Base-by-base conservation (phyloP, 37 sponge, comb jelly and placozoan species). In the Theonella swinhoei region DNA sequence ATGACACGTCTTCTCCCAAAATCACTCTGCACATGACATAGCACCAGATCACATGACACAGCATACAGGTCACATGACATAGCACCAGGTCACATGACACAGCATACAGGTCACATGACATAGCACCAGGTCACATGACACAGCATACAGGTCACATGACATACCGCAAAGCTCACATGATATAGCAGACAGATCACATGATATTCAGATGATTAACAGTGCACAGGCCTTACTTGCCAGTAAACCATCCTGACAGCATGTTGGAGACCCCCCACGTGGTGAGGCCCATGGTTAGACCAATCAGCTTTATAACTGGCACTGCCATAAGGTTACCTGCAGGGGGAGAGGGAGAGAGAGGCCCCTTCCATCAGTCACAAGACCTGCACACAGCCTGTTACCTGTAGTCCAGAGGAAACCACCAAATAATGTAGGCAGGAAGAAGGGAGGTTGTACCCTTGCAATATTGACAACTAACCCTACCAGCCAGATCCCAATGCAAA, bases 401-500 rank as follows among this genome's bases (percentile, higher is more conserved):
- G 88, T 94, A 30, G 88, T 76, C 96, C 96, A 95, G 19, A 87
- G 32, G 22, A 77, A 43, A 1, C 93, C 96, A 4, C 96, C 96
- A 1, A 95, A 3, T 23, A 91, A 14, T 24, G 88, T 61, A 24
- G 84, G 88, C n/a, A 80, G 39, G 65, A 85, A 89, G 76, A 95
- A 88, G 9, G 90, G 89, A 0, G 92, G 90, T 33, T 79, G 86
- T 2, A 85, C 23, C 8, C 59, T 82, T 42, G 80, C 61, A 37
- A 87, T 41, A 76, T 95, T 88, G 43, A 88, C 80, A 40, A 92
- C 93, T 64, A 95, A 26, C 20, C 93, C 96, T 4, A 78, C 84
- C 77, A 95, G 69, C 90, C 93, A 92, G 22, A 95, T 92, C 3
- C 90, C 96, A 42, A 95, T 77, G 68, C 93, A 95, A 83, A 95